Conservation (phyloP, 2,797 vertebrate species). For the Xenops minutus region DNA sequence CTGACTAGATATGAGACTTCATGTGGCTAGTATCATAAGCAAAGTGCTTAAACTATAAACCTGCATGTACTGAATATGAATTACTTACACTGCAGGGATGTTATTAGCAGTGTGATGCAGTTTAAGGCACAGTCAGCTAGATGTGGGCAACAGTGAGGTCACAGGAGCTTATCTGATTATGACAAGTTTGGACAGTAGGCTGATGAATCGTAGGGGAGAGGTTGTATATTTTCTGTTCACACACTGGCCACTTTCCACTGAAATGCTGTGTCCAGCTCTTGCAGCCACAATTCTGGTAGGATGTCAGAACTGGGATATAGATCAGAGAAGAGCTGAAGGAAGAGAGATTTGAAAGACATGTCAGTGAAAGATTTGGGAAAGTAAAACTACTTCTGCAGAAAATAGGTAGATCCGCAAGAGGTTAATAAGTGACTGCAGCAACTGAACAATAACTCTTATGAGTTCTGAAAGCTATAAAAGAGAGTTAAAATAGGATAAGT, state of each 20-base stretch:
- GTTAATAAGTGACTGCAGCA: background rate
- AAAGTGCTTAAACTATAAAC: too few species aligned
- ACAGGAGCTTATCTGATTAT: too few species aligned
- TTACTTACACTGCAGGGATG: too few species aligned
- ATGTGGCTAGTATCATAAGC: background rate
- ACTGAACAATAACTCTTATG: background rate
- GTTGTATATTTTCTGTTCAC: background rate
- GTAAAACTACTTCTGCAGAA: background rate
- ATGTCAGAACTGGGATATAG: background rate
- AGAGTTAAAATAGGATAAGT: background rate
- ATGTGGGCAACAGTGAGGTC: too few species aligned
- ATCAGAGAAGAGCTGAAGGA: background rate
- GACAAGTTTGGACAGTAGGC: background rate
- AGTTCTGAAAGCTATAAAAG: background rate
- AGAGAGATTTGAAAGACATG: background rate
- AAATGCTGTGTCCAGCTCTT: background rate
- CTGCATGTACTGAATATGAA: too few species aligned
- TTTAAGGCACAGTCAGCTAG: too few species aligned
- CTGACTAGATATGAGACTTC: background rate
- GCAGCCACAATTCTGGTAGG: background rate
- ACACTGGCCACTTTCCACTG: accelerated
- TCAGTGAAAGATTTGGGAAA: background rate
- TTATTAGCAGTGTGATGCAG: too few species aligned
- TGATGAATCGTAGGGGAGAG: background rate
- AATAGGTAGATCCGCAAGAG: background rate